Evolutionary conservation across 92 coral and sea anemone species (phyloP), one percentile per base, ranked within the genome.

Genomic region (Bergia puertoricense): DNA sequence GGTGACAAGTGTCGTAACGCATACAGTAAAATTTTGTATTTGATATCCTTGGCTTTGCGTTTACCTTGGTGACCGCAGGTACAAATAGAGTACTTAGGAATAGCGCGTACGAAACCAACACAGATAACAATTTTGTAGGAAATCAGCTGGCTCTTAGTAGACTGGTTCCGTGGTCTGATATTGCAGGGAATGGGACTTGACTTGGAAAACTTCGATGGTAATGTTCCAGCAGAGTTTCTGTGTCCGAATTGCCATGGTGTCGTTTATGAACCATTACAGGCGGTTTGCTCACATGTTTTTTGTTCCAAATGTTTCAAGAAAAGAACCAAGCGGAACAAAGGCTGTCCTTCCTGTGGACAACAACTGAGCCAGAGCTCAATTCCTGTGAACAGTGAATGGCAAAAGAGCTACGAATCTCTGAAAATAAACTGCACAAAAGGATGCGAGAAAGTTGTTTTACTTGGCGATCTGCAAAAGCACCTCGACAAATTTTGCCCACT

Each of bases 211-310:
- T 95, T 96, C 56, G 97, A 91, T 59, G 93, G 90, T 73, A 90
- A 86, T 77, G 92, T 96, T 30, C 93, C 96, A 0, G 81, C 89
- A 41, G 96, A 95, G 76, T 95, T 95, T 39, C 67, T 96, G 1
- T 96, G 99, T 81, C 80, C 96, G 6, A 91, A 94, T 74, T 96
- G 99, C 68, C 98, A 92, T 18, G 91, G 95, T 56, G 99, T 95
- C 0, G 86, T 93, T 71, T 89, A 79, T 36, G 91, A 92, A 36
- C 99, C 99, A 38, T 50, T 96, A 23, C 86, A 89, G 74, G 82
- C 96, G 82, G 91, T 20, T 39, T 96, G 99, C 54, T 82, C 76
- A 3, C 99, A 96, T 89, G 87, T 90, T 78, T 90, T 96, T 86
- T 96, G 99, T 83, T 74, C 92, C 65, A 90, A 91, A 54, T 96